Evolutionary conservation across 2,888 invertebrate species (phyloP), one percentile per base, ranked within the genome.

Genomic region (Diarsia dahlii): DNA sequence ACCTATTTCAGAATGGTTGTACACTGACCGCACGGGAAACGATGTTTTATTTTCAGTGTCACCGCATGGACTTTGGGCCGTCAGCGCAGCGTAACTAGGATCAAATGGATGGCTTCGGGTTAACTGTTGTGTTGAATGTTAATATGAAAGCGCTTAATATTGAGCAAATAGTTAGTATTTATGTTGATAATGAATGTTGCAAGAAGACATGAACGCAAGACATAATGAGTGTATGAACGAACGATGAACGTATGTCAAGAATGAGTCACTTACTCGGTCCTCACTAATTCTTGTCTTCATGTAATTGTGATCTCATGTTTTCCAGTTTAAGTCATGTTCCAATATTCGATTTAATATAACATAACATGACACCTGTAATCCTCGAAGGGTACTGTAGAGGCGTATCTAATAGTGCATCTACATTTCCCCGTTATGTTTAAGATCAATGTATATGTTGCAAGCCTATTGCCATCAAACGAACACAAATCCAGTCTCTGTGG

Each of bases 21-120:
- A 78, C 60, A 23, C 48, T 66, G 83, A 78, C 79, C 83, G 34
- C 65, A 58, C 9, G 3, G 23, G 50, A 28, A 0, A 13, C 5
- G 10, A 60, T 69, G 65, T 82, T 80, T 82, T 80, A 78, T 80
- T 80, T 82, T 48, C 28, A 10, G 23, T 48, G 58, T 48, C 79
- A 58, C 62, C 50, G 76, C 18, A 13, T 13, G 4, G 45, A n/a
- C 52, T 23, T 20, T 10, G 48, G 45, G 54, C 48, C 48, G 83
- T 78, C 65, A 58, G 65, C 78, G 34, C 48, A 58, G 23, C 60
- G 65, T 82, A 56, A 67, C 67, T 23, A 10, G 56, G 52, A 60
- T 78, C 50, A 64, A 81, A 81, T 65, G 48, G 48, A 78, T 50
- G 23, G 46, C 18, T 52, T 58, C 6, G 15, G 28, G 52, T 66